Evolutionary conservation across 2,113 vertebrate species (phyloP), one percentile per base, ranked within the genome.

Genomic region (Seriola quinqueradiata): DNA sequence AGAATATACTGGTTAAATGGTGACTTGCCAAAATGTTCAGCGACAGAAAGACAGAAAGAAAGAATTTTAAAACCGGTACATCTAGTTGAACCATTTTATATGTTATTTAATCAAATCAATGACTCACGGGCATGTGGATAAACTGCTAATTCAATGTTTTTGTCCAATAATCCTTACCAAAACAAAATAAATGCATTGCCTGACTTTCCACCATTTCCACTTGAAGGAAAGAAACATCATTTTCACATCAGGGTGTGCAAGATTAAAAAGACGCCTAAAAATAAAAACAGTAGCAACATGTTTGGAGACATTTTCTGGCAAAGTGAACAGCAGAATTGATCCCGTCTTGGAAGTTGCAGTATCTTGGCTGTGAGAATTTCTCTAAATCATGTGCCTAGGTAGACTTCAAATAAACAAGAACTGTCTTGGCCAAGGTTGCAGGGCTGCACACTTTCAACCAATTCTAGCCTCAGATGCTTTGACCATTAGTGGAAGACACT

Each of bases 251-350:
- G 8, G 14, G 38, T 54, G 1, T 42, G 5, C 4, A 21, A 32
- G 57, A 42, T 5, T 13, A 55, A 75, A 55, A 36, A 52, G 2
- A 50, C 5, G 0, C 4, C 52, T 23, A 48, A 68, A 38, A 77
- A 38, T 14, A 73, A 63, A 74, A 69, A 48, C 25, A 68, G 25
- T 64, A 66, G 60, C 38, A 25, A 13, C n/a, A 25, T 44, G 19
- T 19, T 8, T 10, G 2, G 13, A 36, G 54, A 74, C 7, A 50
- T 0, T 1, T 61, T 46, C 46, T 17, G 54, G 44, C 25, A 61
- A 81, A 77, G 71, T 77, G 42, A 60, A 28, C 63, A 63, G 34
- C 25, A 44, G 60, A 60, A 77, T 38, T 13, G 34, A 82, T 83
- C 44, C 16, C 14, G 78, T 78, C 67, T 44, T 34, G 19, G 38